These are phyloP conservation scores for Therioaphis trifolii DNA, from an alignment of 2,888 invertebrate species.

Conservation along the genomic window DNA sequence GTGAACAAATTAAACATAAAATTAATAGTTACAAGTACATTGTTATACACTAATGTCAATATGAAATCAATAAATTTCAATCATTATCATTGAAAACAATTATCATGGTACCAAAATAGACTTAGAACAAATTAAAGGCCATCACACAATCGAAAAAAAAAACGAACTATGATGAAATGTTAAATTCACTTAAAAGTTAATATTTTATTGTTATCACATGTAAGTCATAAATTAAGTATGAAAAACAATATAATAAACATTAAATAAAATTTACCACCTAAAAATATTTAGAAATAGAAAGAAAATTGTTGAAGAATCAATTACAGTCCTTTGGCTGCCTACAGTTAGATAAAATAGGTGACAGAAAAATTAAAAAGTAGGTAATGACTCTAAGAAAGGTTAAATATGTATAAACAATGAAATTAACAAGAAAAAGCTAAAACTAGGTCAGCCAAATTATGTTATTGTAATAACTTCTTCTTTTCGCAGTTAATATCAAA, in stretches of 20 bases:
- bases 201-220: constrained; percentile 28
- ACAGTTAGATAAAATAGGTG: not conserved
- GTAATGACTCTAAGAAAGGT: not conserved
- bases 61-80: too few relatives aligned
- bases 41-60: not conserved
- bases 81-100: not conserved
- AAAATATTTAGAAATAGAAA: not conserved
- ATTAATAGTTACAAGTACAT: constrained; percentile 1
- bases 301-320: not conserved
- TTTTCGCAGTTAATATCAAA: constrained; percentile 42
- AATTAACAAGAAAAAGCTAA: constrained; percentile 7
- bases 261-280: constrained; percentile 18
- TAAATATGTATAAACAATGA: constrained; percentile 2
- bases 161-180: constrained; percentile 26
- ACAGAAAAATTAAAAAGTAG: not conserved
- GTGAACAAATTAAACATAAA: constrained; percentile 20
- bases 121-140: not conserved
- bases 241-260: constrained; percentile 32
- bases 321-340: not conserved
- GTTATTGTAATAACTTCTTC: not conserved
- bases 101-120: constrained; percentile 12
- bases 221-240: constrained; percentile 21
- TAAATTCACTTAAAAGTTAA: not conserved
- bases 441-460: constrained; percentile 4
- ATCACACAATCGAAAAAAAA: constrained; percentile 16